Conservation (phyloP, 2,888 invertebrate species). For the Eurytoma californica region DNA sequence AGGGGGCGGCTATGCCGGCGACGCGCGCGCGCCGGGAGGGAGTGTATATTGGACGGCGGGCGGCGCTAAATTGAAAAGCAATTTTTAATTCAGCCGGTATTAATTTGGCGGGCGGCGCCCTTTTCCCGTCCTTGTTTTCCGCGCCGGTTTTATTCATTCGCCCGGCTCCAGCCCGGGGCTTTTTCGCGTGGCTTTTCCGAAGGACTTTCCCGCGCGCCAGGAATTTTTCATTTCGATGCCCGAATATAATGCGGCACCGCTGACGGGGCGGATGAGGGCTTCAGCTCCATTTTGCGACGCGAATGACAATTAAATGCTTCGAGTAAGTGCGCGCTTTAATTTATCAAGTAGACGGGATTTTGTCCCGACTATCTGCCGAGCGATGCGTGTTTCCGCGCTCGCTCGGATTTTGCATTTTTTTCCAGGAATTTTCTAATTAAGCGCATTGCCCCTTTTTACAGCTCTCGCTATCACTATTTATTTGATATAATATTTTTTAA, state of each 20-base stretch:
- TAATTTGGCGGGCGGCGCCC: constrained; percentile 18
- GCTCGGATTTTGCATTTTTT: no score
- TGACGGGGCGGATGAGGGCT: no score
- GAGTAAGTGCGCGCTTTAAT: no score
- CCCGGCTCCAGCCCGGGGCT: not conserved
- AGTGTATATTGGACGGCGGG: constrained; percentile 30
- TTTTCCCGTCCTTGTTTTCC: not conserved
- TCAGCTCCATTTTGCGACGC: no score
- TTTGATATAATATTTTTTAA: no score
- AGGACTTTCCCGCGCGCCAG: not conserved
- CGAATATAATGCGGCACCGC: not conserved
- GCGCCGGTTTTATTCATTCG: not conserved
- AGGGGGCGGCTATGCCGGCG: constrained; percentile 2
- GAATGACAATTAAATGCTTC: no score
- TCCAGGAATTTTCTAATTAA: no score
- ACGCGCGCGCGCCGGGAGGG: constrained; percentile 10
- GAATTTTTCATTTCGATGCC: constrained; percentile 10
- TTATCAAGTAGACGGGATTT: no score
- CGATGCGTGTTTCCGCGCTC: not conserved
- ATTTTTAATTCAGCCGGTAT: constrained; percentile 49
- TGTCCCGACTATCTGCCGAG: not conserved
- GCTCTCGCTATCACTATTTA: no score
- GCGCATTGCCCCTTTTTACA: no score
- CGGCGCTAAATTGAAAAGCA: constrained; percentile 46
- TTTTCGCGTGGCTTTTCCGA: constrained; percentile 3